These are phyloP conservation scores for Ovis canadensis DNA, from an alignment of 2,113 vertebrate species.

Conservation along the genomic window DNA sequence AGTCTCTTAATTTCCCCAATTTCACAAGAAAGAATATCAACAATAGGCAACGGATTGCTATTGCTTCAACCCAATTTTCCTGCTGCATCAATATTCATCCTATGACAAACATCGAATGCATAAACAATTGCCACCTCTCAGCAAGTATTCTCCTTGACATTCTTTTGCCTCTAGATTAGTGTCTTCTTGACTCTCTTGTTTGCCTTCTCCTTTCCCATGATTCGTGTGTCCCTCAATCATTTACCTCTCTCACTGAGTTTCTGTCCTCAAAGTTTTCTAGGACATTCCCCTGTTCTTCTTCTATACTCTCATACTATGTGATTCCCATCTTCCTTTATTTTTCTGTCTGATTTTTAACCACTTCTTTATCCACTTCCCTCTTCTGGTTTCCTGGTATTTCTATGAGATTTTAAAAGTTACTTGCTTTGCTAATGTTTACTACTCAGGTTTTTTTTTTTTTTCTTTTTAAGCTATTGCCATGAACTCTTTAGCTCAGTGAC, in stretches of 20 bases:
- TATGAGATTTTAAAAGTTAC: neutral
- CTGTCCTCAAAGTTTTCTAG: neutral
- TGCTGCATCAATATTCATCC: neutral
- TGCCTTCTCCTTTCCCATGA: neutral
- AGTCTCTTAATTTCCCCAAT: neutral
- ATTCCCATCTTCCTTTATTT: neutral
- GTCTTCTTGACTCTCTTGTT: neutral
- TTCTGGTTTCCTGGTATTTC: neutral
- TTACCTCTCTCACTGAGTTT: neutral
- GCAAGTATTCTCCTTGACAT: neutral
- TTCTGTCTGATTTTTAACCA: neutral
- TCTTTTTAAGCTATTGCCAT: neutral
- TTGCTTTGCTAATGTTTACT: constrained; percentile 12
- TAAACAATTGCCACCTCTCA: neutral
- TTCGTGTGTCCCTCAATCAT: neutral
- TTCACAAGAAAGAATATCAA: neutral
- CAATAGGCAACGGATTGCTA: neutral
- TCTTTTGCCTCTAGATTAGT: neutral
- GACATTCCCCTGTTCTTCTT: neutral
- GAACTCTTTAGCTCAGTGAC: constrained; percentile 6
- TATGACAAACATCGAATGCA: neutral
- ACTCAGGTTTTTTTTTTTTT: neutral
- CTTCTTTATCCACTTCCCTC: neutral
- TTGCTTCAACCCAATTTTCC: neutral
- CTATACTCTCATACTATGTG: neutral